Percentiles rank a stretch among this genome's conserved stretches.
Evolutionary conservation across 1,140 invertebrate species (phyloP).

Genomic region (Araneus ventricosus): DNA sequence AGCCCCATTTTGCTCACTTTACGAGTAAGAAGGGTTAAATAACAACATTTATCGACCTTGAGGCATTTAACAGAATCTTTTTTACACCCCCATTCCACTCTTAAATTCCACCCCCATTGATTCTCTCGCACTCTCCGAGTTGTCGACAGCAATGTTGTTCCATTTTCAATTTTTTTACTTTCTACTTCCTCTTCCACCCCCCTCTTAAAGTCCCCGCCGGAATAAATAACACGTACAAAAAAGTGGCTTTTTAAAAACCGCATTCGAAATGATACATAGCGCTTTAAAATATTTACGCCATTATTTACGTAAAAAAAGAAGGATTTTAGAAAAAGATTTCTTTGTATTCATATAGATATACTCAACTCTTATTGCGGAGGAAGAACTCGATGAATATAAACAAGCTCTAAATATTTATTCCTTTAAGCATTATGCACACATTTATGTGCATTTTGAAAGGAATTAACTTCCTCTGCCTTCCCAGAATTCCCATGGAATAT

Average conservation of each 20-base stretch:
- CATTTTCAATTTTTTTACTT: too few relatives aligned
- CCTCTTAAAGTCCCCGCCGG: not conserved
- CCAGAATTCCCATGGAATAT: constrained; percentile 21
- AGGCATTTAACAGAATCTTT: constrained; percentile 4
- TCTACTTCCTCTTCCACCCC: too few relatives aligned
- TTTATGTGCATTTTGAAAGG: constrained; percentile 68
- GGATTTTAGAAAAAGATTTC: not conserved
- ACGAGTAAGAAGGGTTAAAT: not conserved
- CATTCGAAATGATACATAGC: constrained; percentile 40
- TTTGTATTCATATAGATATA: constrained; percentile 37
- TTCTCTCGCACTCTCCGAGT: not conserved
- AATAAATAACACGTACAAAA: not conserved
- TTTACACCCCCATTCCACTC: not conserved
- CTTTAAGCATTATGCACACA: constrained; percentile 46
- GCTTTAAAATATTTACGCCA: constrained; percentile 58
- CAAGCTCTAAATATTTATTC: constrained; percentile 62
- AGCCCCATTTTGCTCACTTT: not conserved
- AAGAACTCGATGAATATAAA: constrained; percentile 66
- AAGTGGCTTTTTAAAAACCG: not conserved
- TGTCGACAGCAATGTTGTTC: not conserved
- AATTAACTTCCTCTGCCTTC: constrained; percentile 69
- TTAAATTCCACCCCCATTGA: constrained; percentile 15
- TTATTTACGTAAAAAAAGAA: constrained; percentile 9
- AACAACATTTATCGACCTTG: not conserved
- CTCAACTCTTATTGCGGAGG: not conserved